These are phyloP conservation scores for Leptobrachium leishanense DNA, from an alignment of 2,113 vertebrate genomes.

Conservation along the genomic window DNA sequence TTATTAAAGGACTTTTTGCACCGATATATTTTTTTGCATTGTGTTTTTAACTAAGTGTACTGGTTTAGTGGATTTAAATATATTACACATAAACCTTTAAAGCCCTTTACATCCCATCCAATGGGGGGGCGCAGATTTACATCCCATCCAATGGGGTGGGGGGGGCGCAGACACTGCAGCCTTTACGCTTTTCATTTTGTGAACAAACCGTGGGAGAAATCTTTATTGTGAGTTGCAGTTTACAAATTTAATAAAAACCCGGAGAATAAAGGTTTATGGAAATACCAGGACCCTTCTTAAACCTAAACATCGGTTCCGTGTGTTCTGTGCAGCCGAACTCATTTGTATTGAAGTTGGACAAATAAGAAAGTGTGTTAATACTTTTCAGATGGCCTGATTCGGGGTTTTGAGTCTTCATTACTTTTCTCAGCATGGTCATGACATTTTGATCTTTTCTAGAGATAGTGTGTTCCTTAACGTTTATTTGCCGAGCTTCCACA, in stretches of 20 bases:
- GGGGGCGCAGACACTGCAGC: no score
- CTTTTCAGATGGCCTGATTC: conserved; percentile 38
- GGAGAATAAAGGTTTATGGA: conserved; percentile 12
- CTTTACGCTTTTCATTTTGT: no score
- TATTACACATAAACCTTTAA: no score
- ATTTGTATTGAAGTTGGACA: conserved; percentile 34
- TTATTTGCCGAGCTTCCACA: conserved; percentile 33
- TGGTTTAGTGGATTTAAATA: no score
- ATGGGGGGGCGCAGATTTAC: no score
- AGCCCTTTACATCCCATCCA: no score
- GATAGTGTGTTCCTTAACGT: conserved; percentile 40
- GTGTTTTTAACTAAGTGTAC: no score
- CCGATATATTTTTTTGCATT: no score
- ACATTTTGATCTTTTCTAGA: conserved; percentile 36
- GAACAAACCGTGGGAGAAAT: no score
- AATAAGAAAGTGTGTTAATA: conserved; percentile 38
- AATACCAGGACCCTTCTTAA: conserved; percentile 14
- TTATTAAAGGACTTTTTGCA: no score
- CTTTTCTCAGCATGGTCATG: conserved; percentile 47
- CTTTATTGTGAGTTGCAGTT: neutral
- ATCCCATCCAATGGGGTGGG: no score
- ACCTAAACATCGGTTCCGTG: neutral
- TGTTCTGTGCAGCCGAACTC: neutral
- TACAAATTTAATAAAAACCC: conserved; percentile 19
- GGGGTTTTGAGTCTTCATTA: conserved; percentile 40